These are phyloP conservation scores for Ephestia elutella DNA, from an alignment of 1,140 invertebrate genomes.

Conservation along the genomic window DNA sequence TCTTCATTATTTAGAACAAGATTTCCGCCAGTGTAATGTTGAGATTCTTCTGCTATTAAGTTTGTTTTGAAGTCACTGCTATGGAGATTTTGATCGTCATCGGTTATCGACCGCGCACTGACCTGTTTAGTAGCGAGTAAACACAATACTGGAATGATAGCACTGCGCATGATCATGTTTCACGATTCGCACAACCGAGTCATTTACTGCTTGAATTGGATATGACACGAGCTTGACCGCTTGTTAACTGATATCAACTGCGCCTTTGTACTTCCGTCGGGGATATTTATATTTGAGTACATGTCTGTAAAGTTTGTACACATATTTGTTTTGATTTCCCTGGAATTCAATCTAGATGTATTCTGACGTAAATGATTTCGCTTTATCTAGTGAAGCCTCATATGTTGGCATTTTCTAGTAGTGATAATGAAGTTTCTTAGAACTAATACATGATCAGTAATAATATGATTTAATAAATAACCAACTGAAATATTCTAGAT, in stretches of 20 bases:
- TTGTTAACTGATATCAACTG: not conserved
- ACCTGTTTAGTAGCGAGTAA: not conserved
- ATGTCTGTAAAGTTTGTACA: no score
- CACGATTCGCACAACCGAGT: not conserved
- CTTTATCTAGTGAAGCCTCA: no score
- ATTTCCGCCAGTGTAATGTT: constrained; percentile 58
- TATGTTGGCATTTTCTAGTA: no score
- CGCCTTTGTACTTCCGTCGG: not conserved
- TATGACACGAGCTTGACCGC: not conserved
- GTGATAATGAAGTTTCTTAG: no score
- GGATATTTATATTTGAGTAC: not conserved
- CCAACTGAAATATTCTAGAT: no score
- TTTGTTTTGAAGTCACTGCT: constrained; percentile 17
- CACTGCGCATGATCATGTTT: not conserved
- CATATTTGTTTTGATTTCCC: no score
- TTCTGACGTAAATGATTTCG: no score
- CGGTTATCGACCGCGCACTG: not conserved
- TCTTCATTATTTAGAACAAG: constrained; percentile 75
- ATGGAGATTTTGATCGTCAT: not conserved
- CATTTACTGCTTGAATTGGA: not conserved
- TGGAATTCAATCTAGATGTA: no score
- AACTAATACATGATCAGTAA: no score
- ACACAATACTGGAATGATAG: not conserved
- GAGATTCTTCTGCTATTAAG: constrained; percentile 44
- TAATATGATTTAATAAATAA: no score